Evolutionary conservation across 2,797 vertebrate species (phyloP).

Genomic region (Coendou prehensilis): DNA sequence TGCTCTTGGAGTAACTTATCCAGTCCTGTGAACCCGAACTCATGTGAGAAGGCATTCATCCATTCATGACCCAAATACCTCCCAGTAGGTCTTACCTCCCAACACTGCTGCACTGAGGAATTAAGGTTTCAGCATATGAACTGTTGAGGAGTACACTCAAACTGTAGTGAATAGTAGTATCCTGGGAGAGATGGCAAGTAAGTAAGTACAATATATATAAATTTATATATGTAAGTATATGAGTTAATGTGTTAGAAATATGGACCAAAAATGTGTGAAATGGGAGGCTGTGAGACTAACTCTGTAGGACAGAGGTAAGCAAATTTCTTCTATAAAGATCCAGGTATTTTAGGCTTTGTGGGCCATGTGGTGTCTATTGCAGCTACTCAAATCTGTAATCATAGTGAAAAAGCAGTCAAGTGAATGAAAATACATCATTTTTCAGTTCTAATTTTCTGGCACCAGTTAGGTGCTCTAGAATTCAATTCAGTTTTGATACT

Average conservation of each 20-base stretch:
- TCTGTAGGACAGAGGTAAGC: not conserved
- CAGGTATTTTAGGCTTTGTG: constrained; percentile 31
- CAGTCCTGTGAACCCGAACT: not conserved
- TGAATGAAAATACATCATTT: constrained; percentile 38
- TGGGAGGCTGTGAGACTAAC: not conserved
- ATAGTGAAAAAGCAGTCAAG: not conserved
- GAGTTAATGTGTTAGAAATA: constrained; percentile 6
- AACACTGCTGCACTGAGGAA: not conserved
- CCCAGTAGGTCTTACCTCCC: too few species aligned
- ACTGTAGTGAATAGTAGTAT: not conserved
- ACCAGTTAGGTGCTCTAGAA: not conserved
- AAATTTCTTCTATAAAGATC: constrained; percentile 11
- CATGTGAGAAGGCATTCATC: not conserved
- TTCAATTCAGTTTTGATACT: not conserved
- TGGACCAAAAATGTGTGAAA: constrained; percentile 16
- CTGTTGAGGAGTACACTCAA: not conserved
- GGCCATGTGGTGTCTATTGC: not conserved
- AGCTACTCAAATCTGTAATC: not conserved
- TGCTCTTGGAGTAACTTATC: not conserved
- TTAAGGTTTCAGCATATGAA: not conserved
- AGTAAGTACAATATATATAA: not conserved
- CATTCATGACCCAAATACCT: not conserved
- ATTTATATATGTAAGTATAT: not conserved
- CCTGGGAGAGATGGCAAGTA: not conserved
- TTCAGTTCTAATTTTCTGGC: not conserved